phyloP scores from a whole-genome alignment of 2,113 vertebrate genomes.

The Xyliphius kryptos region DNA sequence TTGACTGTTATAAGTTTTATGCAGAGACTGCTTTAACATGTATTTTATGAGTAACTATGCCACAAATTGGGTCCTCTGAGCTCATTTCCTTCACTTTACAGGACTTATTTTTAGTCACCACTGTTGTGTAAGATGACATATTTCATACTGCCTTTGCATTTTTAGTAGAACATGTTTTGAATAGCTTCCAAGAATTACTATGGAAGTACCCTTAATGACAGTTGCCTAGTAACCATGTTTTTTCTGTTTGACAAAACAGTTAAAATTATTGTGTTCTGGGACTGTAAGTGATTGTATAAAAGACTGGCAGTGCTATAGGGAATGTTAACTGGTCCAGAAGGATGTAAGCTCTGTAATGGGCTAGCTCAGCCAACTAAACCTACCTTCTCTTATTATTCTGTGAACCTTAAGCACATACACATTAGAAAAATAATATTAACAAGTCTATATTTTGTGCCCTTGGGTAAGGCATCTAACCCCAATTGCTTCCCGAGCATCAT shows the following conservation, averaged over 20 bases:
- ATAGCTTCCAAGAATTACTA: conserved; percentile 3
- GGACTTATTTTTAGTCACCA: conserved; percentile 14
- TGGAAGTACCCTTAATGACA: conserved; percentile 3
- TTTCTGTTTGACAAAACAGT: conserved; percentile 14
- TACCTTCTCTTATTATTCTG: no score
- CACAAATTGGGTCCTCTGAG: conserved; percentile 18
- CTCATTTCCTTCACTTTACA: conserved; percentile 22
- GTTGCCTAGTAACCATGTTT: conserved; percentile 17
- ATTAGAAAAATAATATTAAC: conserved; percentile 2
- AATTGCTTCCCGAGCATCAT: no score
- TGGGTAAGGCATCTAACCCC: no score
- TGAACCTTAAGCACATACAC: background rate
- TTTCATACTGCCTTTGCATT: conserved; percentile 14
- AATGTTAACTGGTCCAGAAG: conserved; percentile 5
- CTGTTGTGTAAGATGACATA: conserved; percentile 19
- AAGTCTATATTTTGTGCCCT: no score
- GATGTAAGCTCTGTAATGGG: background rate
- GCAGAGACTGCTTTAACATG: background rate
- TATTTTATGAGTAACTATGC: conserved; percentile 4
- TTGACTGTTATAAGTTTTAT: background rate
- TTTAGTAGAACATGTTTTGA: background rate
- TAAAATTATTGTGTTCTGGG: conserved; percentile 7
- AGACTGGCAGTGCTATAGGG: background rate
- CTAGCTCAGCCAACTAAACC: background rate
- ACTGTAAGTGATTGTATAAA: conserved; percentile 13